Evolutionary conservation across 2,888 invertebrate genomes (phyloP).

Genomic region (Acanthosepion esculentum): DNA sequence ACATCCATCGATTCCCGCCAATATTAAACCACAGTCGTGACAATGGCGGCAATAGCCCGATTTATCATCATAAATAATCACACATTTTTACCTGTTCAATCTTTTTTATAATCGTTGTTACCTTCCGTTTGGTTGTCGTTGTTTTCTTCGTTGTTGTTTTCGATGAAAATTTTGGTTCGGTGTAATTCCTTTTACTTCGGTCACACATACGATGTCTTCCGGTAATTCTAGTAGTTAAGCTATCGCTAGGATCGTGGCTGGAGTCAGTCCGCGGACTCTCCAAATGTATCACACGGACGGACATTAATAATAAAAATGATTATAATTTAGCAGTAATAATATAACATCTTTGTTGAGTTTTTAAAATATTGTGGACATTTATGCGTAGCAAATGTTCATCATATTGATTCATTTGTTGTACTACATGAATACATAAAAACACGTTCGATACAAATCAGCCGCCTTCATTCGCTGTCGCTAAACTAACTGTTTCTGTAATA

Average conservation of each 20-base stretch:
- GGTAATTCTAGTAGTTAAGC: background rate
- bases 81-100: background rate
- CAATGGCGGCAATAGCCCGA: background rate
- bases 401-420: background rate
- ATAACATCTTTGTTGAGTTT: background rate
- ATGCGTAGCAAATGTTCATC: background rate
- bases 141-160: conserved; percentile 8
- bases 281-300: background rate
- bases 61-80: background rate
- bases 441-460: conserved; percentile 33
- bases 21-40: background rate
- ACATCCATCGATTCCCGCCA: background rate
- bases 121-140: background rate
- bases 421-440: background rate
- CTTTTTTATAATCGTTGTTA: background rate
- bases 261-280: background rate
- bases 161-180: background rate
- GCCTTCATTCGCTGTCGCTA: background rate
- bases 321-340: background rate
- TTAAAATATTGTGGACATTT: background rate
- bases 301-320: background rate
- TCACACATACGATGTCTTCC: background rate
- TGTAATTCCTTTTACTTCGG: background rate
- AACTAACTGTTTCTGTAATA: background rate
- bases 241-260: background rate